Base-by-base conservation (phyloP, 2,888 invertebrate species). In the Vanessa cardui region DNA sequence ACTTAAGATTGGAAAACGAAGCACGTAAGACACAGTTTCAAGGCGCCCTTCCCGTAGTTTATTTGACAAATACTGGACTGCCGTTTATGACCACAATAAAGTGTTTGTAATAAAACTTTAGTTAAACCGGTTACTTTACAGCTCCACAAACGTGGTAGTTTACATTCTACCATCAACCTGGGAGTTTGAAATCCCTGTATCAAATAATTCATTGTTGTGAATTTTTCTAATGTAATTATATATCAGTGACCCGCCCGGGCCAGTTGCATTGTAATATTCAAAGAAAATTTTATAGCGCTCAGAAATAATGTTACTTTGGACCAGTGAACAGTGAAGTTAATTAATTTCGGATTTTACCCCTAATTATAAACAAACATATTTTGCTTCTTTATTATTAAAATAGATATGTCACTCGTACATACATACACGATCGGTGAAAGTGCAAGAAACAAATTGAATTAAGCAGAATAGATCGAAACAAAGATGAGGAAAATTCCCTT, bases 401-500 rank as follows among this genome's bases (percentile, higher is more conserved):
- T 26, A 26, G 26, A 26, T 26, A 26, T 4, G 12, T 8, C 12
- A 12, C 39, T 39, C 0, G 39, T 39, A 39, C 4, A 39, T 39
- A 39, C 4, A 39, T 39, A 39, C 12, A 39, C 39, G 9, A 39
- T 39, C 39, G 39, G 16, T 9, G 45, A 64, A 61, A 66, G 82
- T 78, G 78, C 81, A 77, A 26, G 80, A 80, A 81, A 78, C 79
- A 87, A 88, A 89, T 89, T 87, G 88, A 88, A 88, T 87, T 88
- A 85, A 84, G 87, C 85, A 87, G 86, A 85, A 88, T 82, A 86
- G 84, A 88, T 86, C 80, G 84, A 78, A 81, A 82, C 83, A 82
- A 80, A 84, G 88, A 89, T 87, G 84, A 79, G 79, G 76, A 79
- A 56, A 33, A 75, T 82, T 80, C 83, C 80, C 82, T 73, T 75